These are phyloP conservation scores for Aleiodes testaceus DNA, from an alignment of 2,888 invertebrate genomes.

Conservation along the genomic window DNA sequence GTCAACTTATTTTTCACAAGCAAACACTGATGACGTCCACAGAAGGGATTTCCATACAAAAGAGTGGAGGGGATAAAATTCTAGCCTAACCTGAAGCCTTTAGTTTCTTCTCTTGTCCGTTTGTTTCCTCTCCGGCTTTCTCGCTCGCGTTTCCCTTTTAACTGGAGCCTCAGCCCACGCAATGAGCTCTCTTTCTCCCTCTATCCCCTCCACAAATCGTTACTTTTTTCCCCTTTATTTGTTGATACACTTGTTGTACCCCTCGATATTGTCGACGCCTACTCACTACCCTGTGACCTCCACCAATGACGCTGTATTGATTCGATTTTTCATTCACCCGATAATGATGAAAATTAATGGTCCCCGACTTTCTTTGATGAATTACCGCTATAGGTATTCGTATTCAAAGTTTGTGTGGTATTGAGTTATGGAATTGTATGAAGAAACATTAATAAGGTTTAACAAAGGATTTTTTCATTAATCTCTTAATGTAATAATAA, in stretches of 20 bases:
- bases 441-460: no score
- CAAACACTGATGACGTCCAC: slow-evolving; percentile 23
- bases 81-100: slow-evolving; percentile 4
- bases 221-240: background rate
- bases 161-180: slow-evolving; percentile 25
- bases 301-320: slow-evolving; percentile 8
- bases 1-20: slow-evolving; percentile 7
- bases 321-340: slow-evolving; percentile 9
- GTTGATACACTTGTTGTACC: no score
- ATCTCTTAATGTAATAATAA: no score
- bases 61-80: slow-evolving; percentile 1
- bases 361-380: background rate
- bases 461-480: no score
- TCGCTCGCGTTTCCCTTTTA: slow-evolving; percentile 6
- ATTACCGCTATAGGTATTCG: background rate
- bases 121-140: slow-evolving; percentile 10
- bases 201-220: background rate
- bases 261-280: background rate
- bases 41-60: background rate
- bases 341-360: background rate
- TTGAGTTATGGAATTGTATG: background rate
- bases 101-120: background rate
- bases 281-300: slow-evolving; percentile 5
- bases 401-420: background rate
- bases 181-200: background rate